Base-by-base conservation (phyloP, 2,797 vertebrate genomes). In the Sus cebifrons region DNA sequence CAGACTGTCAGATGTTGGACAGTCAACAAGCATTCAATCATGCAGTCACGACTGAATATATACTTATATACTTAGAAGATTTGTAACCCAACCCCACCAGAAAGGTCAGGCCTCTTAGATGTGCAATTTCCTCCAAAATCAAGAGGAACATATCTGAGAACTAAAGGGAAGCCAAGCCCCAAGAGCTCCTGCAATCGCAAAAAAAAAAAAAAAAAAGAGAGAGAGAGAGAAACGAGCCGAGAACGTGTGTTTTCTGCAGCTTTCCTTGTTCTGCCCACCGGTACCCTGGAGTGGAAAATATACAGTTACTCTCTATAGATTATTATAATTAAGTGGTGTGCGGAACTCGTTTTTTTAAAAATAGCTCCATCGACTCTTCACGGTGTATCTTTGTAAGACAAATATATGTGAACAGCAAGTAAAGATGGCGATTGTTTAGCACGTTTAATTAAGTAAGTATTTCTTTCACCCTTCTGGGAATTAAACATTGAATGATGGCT, bases 371-470 rank as follows among this genome's bases (percentile, higher is more conserved):
- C 18, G 1, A 82, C 67, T 85, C 94, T 95, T 96, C 91, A 49
- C 44, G 44, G 64, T 36, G 9, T 82, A 78, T 93, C 92, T 96
- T 71, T 79, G 44, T 77, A 93, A 87, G 62, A 90, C 77, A 96
- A 78, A 32, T 88, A 56, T 13, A 89, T 2, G 14, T 70, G 64
- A 94, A 95, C 96, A 89, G 75, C 68, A 95, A 97, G 58, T 0
- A 0, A 95, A 87, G 75, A 78, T 71, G 77, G 70, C 56, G 78
- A 95, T 86, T 95, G 93, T 94, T 96, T 87, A 78, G 85, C 87
- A 88, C 14, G 52, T 96, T 97, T 96, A 96, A 97, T 96, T 96
- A 97, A 94, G 65, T 79, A 93, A 82, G 64, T 96, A 95, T 96
- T 97, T 98, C 92, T 95, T 96, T 96, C 77, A 75, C 18, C 89